A percentile compares a stretch with the other conserved stretches of the same genome.
phyloP scores from a whole-genome alignment of 2,797 vertebrate species.

The Oophaga sylvatica region DNA sequence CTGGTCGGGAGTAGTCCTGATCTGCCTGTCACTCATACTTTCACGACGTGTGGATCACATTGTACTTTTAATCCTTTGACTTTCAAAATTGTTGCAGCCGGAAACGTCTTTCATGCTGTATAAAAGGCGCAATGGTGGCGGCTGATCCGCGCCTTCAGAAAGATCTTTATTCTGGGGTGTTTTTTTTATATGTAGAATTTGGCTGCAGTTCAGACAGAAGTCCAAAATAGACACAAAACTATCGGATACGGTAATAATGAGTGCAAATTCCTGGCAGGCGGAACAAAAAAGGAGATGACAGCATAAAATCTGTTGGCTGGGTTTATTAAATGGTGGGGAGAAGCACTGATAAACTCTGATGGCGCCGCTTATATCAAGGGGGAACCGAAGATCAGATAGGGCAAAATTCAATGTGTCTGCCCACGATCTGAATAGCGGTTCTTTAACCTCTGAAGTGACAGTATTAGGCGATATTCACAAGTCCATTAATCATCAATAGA shows the following conservation, averaged over 20 bases:
- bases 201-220: neutral
- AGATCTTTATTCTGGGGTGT: neutral
- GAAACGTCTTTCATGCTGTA: constrained; percentile 2
- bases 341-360: neutral
- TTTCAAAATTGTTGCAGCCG: neutral
- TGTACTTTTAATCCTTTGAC: neutral
- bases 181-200: neutral
- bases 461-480: too few relatives aligned
- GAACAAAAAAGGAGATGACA: neutral
- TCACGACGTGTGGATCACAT: neutral
- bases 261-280: neutral
- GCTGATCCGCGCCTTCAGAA: neutral
- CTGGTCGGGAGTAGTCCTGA: neutral
- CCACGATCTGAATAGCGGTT: too few relatives aligned
- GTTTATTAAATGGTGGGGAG: neutral
- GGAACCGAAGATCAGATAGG: neutral
- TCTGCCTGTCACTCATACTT: neutral
- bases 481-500: too few relatives aligned
- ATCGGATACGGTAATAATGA: neutral
- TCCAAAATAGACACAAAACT: neutral
- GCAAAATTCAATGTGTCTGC: too few relatives aligned
- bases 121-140: neutral
- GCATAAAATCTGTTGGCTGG: neutral
- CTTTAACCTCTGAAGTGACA: too few relatives aligned
- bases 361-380: neutral